These are phyloP conservation scores for Trachelus stipa DNA, from an alignment of 2,888 invertebrate species.

Conservation along the genomic window DNA sequence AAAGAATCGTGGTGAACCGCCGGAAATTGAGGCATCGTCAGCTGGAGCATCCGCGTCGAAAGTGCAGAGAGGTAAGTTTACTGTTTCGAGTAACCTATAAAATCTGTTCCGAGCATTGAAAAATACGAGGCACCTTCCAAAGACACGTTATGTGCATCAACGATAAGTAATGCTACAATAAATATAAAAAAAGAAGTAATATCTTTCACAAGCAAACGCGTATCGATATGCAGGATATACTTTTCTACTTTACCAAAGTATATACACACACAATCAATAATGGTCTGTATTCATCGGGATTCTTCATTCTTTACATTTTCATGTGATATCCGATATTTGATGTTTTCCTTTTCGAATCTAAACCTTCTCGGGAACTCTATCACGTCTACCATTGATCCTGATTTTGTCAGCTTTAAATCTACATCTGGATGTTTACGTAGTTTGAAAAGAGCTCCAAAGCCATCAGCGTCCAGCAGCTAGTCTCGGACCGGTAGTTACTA, in stretches of 20 bases:
- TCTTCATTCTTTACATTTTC: background rate
- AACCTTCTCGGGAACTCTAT: background rate
- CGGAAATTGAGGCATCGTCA: conserved; percentile 24
- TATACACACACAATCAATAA: background rate
- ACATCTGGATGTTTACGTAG: conserved; percentile 10
- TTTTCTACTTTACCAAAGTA: background rate
- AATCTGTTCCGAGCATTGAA: background rate
- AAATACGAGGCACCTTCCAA: background rate
- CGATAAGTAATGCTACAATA: background rate
- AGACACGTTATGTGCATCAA: background rate
- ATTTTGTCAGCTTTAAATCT: conserved; percentile 10
- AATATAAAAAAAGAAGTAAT: background rate
- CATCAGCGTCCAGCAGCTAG: background rate
- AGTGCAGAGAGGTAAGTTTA: background rate
- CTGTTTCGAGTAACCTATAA: background rate
- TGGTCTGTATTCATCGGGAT: background rate
- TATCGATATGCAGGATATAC: background rate
- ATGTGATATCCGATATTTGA: background rate
- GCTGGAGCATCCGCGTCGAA: background rate
- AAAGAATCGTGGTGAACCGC: conserved; percentile 58
- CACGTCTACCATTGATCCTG: background rate
- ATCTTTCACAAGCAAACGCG: background rate
- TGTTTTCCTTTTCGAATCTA: background rate
- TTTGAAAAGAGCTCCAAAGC: background rate
- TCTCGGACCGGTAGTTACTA: background rate